Base-by-base conservation (phyloP, 2,797 vertebrate genomes). In the Psittacula echo region DNA sequence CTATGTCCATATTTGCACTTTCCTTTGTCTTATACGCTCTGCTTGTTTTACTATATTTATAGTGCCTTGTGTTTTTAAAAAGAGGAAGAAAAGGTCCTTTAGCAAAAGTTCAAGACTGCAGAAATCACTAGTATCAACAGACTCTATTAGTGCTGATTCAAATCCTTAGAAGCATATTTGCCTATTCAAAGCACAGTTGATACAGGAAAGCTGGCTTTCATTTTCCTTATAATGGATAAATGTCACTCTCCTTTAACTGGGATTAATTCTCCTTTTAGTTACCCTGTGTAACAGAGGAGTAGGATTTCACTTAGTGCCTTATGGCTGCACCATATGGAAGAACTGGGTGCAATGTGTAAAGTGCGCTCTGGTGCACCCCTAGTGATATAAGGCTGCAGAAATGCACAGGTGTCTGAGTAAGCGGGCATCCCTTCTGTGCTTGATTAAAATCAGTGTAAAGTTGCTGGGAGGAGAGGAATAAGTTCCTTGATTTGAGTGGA, bases 221-320 rank as follows among this genome's bases (percentile, higher is more conserved):
- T 82, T 95, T 90, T 93, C 76, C 66, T 94, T 89, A 85, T 95
- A 96, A 94, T 93, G 68, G 74, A 93, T 94, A 96, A 96, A 94
- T 95, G 90, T 83, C 92, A 85, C 66, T 85, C 90, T 81, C 92
- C 90, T 95, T 95, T 83, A 91, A 13, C 53, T 64, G 72, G 78
- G 75, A 54, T 90, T 92, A 60, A 42, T 87, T 95, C 42, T 90
- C 61, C 86, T 90, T 91, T 85, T 42, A 75, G 56, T 60, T 89
- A 13, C 30, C 19, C 32, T n/a, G 10, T 45, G 71, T 81, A 58
- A 30, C 54, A 62, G 50, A 53, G 75, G 62, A 77, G 20, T 81
- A 72, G 44, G 53, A 19, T 87, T 94, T 83, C 42, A 9, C 50
- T n/a, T 18, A 41, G 51, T 60, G 39, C 45, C 78, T 58, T 66